Evolutionary conservation across 2,113 vertebrate species (phyloP).

Genomic region (Xenopus borealis): DNA sequence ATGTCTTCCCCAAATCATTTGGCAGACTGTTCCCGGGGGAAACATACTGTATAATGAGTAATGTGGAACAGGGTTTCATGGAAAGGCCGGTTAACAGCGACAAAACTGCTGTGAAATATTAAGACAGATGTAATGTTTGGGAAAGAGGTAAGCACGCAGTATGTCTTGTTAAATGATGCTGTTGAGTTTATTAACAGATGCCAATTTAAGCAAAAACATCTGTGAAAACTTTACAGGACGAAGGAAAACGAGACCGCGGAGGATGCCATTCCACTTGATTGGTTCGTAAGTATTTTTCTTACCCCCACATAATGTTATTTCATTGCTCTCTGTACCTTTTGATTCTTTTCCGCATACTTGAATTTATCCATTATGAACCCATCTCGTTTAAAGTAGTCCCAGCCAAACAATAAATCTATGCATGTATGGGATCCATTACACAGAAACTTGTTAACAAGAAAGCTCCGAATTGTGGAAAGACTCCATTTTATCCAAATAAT

Average conservation of each 20-base stretch:
- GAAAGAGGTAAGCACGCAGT: conserved; percentile 1
- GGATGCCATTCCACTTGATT: conserved; percentile 6
- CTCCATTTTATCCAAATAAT: too few relatives aligned
- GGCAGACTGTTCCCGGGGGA: not conserved
- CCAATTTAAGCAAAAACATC: conserved; percentile 29
- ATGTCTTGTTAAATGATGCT: conserved; percentile 14
- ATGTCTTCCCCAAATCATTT: not conserved
- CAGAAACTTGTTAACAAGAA: too few relatives aligned
- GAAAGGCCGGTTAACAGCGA: conserved; percentile 3
- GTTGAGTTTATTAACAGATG: conserved; percentile 33
- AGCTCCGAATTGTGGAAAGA: too few relatives aligned
- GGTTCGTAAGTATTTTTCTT: conserved; percentile 26
- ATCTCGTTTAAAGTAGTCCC: too few relatives aligned
- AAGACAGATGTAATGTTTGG: conserved; percentile 25
- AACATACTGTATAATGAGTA: not conserved
- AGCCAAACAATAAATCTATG: too few relatives aligned
- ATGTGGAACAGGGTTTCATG: not conserved
- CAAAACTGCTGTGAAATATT: conserved; percentile 9
- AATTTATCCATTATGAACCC: too few relatives aligned
- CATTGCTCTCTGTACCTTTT: too few relatives aligned
- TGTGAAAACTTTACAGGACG: conserved; percentile 1
- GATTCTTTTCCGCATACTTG: too few relatives aligned
- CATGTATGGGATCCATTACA: too few relatives aligned
- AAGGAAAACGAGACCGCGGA: not conserved
- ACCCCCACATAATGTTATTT: not conserved